These are phyloP conservation scores for Sebastes vulpes DNA, from an alignment of 2,797 vertebrate species.

Conservation along the genomic window DNA sequence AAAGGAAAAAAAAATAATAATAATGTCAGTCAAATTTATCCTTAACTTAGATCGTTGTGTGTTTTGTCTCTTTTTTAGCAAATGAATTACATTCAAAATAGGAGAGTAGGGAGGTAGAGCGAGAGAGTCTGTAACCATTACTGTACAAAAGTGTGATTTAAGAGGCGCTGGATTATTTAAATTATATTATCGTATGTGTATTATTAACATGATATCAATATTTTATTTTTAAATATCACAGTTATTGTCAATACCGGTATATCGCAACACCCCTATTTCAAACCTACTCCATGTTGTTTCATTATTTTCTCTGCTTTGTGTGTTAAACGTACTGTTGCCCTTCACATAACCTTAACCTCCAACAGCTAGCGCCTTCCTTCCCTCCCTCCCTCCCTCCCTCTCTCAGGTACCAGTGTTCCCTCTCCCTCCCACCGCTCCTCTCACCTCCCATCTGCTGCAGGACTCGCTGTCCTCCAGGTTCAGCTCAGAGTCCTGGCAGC, in stretches of 20 bases:
- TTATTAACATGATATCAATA: not conserved
- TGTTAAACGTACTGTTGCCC: not conserved
- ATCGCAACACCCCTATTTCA: not conserved
- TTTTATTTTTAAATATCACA: not conserved
- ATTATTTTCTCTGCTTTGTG: not conserved
- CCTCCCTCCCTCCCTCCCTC: not conserved
- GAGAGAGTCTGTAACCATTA: too few relatives aligned
- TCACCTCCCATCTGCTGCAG: conserved; percentile 55
- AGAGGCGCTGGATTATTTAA: too few relatives aligned
- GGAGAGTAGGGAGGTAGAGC: too few relatives aligned
- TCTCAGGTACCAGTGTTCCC: conserved; percentile 2
- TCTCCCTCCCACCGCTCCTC: not conserved
- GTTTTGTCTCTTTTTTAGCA: too few relatives aligned
- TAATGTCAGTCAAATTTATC: too few relatives aligned
- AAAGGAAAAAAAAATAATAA: too few relatives aligned
- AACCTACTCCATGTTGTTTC: not conserved
- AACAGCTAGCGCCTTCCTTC: not conserved
- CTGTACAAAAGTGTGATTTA: too few relatives aligned
- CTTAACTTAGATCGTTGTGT: too few relatives aligned
- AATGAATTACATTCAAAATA: too few relatives aligned
- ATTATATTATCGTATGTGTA: too few relatives aligned
- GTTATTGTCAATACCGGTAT: not conserved
- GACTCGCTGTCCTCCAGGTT: conserved; percentile 37
- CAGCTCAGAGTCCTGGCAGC: conserved; percentile 41
- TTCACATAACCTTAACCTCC: conserved; percentile 46